Evolutionary conservation across 2,797 vertebrate species (phyloP).

Genomic region (Sebastiscus tertius): DNA sequence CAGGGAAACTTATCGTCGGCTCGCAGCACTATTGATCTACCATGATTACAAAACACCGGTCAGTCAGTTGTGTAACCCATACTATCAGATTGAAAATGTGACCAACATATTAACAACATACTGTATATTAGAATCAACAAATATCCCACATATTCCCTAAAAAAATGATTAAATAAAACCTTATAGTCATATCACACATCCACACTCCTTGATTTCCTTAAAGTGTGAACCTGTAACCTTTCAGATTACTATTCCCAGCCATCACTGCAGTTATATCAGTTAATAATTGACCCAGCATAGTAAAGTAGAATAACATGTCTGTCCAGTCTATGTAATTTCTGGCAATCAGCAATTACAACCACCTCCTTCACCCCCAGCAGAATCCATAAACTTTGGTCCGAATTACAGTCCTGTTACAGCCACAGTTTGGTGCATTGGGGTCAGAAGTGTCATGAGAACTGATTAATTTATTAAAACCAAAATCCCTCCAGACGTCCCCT

Average conservation of each 20-base stretch:
- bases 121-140: neutral
- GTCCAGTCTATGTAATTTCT: neutral
- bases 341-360: neutral
- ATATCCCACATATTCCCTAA: neutral
- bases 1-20: neutral
- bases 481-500: constrained; percentile 37
- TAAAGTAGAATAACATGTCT: neutral
- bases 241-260: neutral
- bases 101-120: neutral
- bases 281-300: neutral
- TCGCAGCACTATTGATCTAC: constrained; percentile 12
- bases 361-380: neutral
- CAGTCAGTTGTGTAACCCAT: constrained; percentile 8
- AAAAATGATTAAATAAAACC: neutral
- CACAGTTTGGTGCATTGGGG: constrained; percentile 13
- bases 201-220: neutral
- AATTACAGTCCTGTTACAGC: constrained; percentile 3
- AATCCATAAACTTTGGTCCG: neutral
- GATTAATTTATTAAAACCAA: constrained; percentile 47
- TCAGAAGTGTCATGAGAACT: constrained; percentile 20
- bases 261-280: neutral
- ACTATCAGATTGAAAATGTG: constrained; percentile 7
- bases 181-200: too few species aligned
- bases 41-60: constrained; percentile 23
- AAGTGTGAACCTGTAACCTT: neutral